Conservation (phyloP, 1,140 invertebrate genomes). For the Leptestheria dahalacensis region DNA sequence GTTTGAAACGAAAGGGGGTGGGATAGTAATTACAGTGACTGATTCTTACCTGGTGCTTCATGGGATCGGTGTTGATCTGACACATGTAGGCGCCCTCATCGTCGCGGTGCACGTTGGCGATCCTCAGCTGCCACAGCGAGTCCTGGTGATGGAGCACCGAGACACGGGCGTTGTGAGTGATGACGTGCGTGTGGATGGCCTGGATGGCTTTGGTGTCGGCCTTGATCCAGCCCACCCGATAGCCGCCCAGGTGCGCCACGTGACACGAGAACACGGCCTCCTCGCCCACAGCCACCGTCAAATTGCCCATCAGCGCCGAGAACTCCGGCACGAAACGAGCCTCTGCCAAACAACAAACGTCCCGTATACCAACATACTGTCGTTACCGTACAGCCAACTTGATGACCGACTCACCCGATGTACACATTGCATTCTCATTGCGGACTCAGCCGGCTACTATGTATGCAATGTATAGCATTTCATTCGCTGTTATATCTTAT, state of each 20-base stretch:
- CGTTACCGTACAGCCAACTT: too few species aligned
- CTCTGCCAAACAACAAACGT: too few species aligned
- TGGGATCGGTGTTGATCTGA: slow-evolving; percentile 81
- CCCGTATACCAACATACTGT: not conserved
- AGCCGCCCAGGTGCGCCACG: slow-evolving; percentile 66
- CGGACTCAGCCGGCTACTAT: too few species aligned
- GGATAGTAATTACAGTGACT: not conserved
- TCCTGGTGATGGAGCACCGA: slow-evolving; percentile 77
- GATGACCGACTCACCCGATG: too few species aligned
- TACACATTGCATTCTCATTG: too few species aligned
- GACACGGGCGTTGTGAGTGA: slow-evolving; percentile 66
- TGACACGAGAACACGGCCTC: slow-evolving; percentile 76
- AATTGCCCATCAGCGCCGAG: slow-evolving; percentile 65
- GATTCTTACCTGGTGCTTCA: slow-evolving; percentile 61
- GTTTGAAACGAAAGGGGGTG: not conserved
- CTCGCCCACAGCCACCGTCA: slow-evolving; percentile 68
- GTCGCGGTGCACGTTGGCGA: slow-evolving; percentile 71
- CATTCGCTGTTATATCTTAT: too few species aligned
- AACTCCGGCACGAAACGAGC: slow-evolving; percentile 44
- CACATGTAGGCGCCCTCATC: slow-evolving; percentile 48
- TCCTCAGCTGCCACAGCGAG: slow-evolving; percentile 78
- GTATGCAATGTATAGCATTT: too few species aligned
- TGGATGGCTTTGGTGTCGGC: slow-evolving; percentile 75
- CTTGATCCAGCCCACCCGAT: slow-evolving; percentile 84
- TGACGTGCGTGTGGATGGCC: slow-evolving; percentile 76